These are phyloP conservation scores for Ammodytes dubius DNA, from an alignment of 2,113 vertebrate genomes.

Conservation along the genomic window DNA sequence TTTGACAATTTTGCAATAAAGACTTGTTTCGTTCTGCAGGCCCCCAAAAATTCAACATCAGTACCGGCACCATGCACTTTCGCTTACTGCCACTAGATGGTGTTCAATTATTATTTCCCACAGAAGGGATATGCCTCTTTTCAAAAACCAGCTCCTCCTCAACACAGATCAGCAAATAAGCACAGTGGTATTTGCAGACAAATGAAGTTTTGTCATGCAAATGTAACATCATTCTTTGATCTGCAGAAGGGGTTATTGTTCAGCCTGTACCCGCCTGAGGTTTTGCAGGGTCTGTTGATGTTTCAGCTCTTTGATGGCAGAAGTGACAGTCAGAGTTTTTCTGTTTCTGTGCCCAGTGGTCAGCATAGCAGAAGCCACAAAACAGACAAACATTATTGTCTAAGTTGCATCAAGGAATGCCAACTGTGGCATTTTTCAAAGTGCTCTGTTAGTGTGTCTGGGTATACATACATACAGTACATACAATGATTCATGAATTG, in stretches of 20 bases:
- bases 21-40: neutral
- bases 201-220: constrained; percentile 66
- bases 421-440: constrained; percentile 65
- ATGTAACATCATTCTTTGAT: constrained; percentile 53
- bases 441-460: constrained; percentile 36
- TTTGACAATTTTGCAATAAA: neutral
- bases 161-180: constrained; percentile 36
- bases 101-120: constrained; percentile 52
- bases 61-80: constrained; percentile 31
- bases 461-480: neutral
- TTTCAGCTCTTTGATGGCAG: constrained; percentile 65
- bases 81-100: constrained; percentile 72
- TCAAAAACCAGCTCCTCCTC: neutral
- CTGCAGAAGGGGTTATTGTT: constrained; percentile 61
- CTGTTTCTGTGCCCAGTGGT: constrained; percentile 65
- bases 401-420: constrained; percentile 63
- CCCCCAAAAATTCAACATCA: neutral
- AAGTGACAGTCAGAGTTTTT: constrained; percentile 58
- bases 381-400: constrained; percentile 72
- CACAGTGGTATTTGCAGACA: constrained; percentile 32
- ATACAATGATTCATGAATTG: constrained; percentile 64
- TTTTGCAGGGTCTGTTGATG: constrained; percentile 64
- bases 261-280: constrained; percentile 38
- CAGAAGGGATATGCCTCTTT: neutral
- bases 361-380: constrained; percentile 66